Base-by-base conservation (phyloP, 2,797 vertebrate genomes). In the Eleutherodactylus coqui region DNA sequence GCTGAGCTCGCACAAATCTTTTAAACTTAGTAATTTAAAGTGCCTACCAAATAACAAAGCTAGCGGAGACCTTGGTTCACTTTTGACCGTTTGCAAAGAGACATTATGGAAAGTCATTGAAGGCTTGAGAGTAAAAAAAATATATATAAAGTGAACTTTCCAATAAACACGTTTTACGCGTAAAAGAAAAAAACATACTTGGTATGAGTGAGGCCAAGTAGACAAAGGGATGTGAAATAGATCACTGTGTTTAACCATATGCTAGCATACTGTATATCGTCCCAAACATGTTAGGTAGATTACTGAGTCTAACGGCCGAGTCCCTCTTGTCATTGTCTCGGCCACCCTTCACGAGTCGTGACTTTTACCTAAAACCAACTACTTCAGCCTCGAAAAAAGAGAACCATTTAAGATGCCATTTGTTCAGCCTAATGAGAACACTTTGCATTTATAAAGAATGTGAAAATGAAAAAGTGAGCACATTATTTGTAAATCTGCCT, bases 401-500 rank as follows among this genome's bases (percentile, higher is more conserved):
- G 0, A 47, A 29, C 73, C 43, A 9, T 49, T 32, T 19, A 38
- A 72, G 10, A 64, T 64, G 17, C 27, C 27, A 32, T 75, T 75
- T 75, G 73, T 75, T 75, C 14, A 27, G 43, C 24, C 72, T 45
- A 75, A 75, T 75, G 24, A 41, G 77, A 58, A n/a, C 3, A 27
- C 7, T 62, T 43, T 69, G 27, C 43, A 47, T 47, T 80, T 43
- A 34, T 34, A 80, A 47, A 80, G 58, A 51, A 49, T n/a, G 5
- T 36, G 45, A 34, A 82, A 69, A 51, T 69, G 43, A 70, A 70
- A 51, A 81, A 81, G 43, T 49, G 34, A 29, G 60, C 62, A 45
- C 58, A 67, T 32, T 80, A 47, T 53, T 55, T 72, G 64, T 72
- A 82, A 82, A 82, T 72, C 69, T 41, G 69, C n/a, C 21, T 58